These are phyloP conservation scores for Enteromius thamalakanensis DNA, from an alignment of 2,797 vertebrate genomes.

Conservation along the genomic window DNA sequence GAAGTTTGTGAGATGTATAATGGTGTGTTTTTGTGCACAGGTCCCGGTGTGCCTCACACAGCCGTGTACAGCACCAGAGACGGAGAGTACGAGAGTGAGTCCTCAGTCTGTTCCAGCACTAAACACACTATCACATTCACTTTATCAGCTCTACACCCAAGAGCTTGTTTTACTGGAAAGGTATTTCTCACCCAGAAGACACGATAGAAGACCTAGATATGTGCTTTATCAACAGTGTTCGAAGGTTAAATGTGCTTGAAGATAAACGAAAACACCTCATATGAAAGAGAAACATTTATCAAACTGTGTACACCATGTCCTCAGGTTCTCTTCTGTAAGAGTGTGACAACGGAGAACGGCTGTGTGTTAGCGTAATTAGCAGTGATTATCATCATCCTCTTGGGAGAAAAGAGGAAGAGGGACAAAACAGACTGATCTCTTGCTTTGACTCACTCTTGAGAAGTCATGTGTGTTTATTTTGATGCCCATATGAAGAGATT, in stretches of 20 bases:
- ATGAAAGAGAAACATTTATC: neutral
- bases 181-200: neutral
- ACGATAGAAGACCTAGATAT: constrained; percentile 9
- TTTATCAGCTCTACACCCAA: constrained; percentile 7
- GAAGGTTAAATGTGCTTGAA: neutral
- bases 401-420: neutral
- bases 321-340: neutral
- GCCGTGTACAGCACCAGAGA: constrained; percentile 73
- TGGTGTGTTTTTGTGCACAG: constrained; percentile 59
- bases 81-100: constrained; percentile 74
- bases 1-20: neutral
- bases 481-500: neutral
- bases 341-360: neutral
- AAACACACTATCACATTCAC: neutral
- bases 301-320: neutral
- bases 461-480: neutral
- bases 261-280: neutral
- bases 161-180: constrained; percentile 4
- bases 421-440: neutral
- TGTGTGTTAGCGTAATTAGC: neutral
- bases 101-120: neutral
- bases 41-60: constrained; percentile 76
- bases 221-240: neutral
- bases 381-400: neutral
- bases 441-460: constrained; percentile 8